Conservation (phyloP, 2,797 vertebrate species). For the Karalla daura region DNA sequence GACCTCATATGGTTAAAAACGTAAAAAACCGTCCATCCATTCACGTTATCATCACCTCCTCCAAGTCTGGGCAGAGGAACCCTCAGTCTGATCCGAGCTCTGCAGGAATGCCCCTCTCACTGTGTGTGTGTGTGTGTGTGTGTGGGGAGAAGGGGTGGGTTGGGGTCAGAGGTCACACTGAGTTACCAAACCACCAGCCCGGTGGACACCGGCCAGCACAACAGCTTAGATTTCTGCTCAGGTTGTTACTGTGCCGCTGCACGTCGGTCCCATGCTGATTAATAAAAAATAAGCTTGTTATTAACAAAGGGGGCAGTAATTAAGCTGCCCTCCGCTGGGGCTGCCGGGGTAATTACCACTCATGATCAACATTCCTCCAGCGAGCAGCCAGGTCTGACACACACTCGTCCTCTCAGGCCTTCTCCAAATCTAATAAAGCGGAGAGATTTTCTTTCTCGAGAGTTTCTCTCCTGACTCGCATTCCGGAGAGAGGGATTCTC, state of each 20-base stretch:
- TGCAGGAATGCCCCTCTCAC: too few relatives aligned
- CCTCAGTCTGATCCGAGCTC: background rate
- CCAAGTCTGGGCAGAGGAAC: too few relatives aligned
- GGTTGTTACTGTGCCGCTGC: background rate
- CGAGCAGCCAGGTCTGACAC: background rate
- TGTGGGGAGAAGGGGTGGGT: too few relatives aligned
- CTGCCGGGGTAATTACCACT: conserved; percentile 57
- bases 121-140: too few relatives aligned
- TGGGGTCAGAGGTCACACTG: background rate
- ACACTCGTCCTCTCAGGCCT: background rate
- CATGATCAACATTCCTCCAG: conserved; percentile 46
- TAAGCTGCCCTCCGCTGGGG: conserved; percentile 50
- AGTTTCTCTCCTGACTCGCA: background rate
- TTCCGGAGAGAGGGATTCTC: background rate
- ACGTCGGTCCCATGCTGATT: conserved; percentile 18
- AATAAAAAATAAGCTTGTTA: conserved; percentile 45
- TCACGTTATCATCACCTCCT: too few relatives aligned
- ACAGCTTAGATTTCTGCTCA: background rate
- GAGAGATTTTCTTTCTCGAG: background rate
- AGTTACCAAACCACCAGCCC: background rate
- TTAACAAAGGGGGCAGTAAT: conserved; percentile 58
- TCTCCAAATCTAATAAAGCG: background rate
- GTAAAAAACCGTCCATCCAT: too few relatives aligned
- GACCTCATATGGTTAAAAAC: too few relatives aligned
- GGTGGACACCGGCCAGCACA: too few relatives aligned